phyloP scores from a whole-genome alignment of 1,140 invertebrate species.

The Euura lappo region DNA sequence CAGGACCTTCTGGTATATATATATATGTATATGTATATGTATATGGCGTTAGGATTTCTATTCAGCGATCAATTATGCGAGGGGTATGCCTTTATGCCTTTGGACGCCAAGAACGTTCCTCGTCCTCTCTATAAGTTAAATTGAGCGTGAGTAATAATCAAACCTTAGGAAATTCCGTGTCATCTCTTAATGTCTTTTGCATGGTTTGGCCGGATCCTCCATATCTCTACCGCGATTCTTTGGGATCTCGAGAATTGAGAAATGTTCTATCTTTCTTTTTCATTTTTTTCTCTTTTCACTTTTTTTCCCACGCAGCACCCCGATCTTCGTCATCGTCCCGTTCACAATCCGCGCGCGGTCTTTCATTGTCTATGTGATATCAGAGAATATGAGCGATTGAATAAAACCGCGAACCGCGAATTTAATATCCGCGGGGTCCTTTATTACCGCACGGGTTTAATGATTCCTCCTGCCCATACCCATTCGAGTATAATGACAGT shows the following conservation, averaged over 20 bases:
- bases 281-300: too few relatives aligned
- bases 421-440: not conserved
- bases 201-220: not conserved
- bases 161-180: conserved; percentile 30
- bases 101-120: conserved; percentile 27
- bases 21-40: not conserved
- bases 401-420: not conserved
- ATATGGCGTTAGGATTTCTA: conserved; percentile 22
- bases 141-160: conserved; percentile 47
- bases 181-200: conserved; percentile 31
- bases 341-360: not conserved
- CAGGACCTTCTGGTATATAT: too few relatives aligned
- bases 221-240: not conserved
- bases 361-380: too few relatives aligned
- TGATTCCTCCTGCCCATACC: not conserved
- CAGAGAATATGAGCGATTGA: too few relatives aligned
- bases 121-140: conserved; percentile 40
- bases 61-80: conserved; percentile 41
- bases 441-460: too few relatives aligned
- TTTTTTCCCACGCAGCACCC: too few relatives aligned
- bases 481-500: not conserved
- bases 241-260: not conserved
- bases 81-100: conserved; percentile 36
- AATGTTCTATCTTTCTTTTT: too few relatives aligned
- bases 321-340: not conserved